Evolutionary conservation across 2,113 vertebrate genomes (phyloP).

Genomic region (Paramormyrops kingsleyae): DNA sequence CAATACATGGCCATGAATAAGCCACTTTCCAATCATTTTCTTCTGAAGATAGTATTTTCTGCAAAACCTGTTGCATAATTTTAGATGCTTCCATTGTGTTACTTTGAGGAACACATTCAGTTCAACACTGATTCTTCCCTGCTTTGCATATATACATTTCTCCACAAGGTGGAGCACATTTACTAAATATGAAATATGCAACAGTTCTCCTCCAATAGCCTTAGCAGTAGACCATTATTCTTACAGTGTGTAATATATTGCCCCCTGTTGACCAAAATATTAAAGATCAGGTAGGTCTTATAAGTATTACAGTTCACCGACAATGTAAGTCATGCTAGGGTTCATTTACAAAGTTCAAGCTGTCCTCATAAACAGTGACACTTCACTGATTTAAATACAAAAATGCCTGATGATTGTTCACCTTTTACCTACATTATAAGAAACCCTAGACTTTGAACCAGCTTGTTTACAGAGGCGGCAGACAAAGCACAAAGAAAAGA

Average conservation of each 20-base stretch:
- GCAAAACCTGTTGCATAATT: not conserved
- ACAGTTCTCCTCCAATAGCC: not conserved
- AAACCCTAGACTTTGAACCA: not conserved
- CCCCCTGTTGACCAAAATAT: conserved; percentile 1
- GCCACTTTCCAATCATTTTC: not conserved
- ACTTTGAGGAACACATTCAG: not conserved
- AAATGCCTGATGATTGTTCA: not conserved
- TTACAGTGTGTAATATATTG: not conserved
- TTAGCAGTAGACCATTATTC: not conserved
- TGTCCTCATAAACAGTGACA: not conserved
- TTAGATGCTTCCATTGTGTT: not conserved
- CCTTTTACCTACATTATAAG: not conserved
- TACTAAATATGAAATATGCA: not conserved
- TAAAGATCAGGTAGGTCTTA: not conserved
- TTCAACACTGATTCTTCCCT: not conserved
- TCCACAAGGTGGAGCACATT: not conserved
- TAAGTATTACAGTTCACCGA: too few relatives aligned
- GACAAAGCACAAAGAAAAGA: not conserved
- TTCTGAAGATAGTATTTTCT: not conserved
- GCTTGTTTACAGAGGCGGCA: not conserved
- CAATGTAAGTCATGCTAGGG: not conserved
- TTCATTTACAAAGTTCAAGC: not conserved
- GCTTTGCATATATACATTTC: not conserved
- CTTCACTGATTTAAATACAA: not conserved
- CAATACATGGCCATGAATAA: not conserved